Conservation (phyloP, 2,888 invertebrate genomes). For the Fissipunctia ypsillon region DNA sequence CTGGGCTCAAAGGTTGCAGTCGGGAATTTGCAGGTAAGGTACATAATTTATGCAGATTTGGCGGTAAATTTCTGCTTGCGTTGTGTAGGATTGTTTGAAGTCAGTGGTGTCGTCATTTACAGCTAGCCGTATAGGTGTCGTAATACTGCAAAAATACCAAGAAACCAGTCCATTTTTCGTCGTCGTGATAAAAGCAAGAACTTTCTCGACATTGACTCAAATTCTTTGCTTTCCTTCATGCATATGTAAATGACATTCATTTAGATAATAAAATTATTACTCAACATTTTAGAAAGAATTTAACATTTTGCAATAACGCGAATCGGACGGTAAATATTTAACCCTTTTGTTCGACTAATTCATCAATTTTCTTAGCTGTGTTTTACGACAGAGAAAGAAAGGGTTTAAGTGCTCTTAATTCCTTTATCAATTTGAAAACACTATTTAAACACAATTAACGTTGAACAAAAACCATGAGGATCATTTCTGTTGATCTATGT, state of each 20-base stretch:
- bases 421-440: background rate
- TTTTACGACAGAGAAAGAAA: background rate
- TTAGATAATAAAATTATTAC: slow-evolving; percentile 21
- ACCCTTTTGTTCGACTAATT: background rate
- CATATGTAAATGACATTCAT: slow-evolving; percentile 48
- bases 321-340: background rate
- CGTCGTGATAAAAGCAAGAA: background rate
- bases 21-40: no score
- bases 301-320: slow-evolving; percentile 8
- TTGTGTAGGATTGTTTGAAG: background rate
- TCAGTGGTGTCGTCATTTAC: background rate
- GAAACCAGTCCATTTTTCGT: background rate
- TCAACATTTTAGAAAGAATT: slow-evolving; percentile 8
- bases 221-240: slow-evolving; percentile 50
- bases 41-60: no score
- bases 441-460: no score
- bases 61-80: background rate
- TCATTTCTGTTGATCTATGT: slow-evolving; percentile 6
- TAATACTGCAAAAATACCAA: slow-evolving; percentile 23
- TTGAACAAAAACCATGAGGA: no score
- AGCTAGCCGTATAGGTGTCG: background rate
- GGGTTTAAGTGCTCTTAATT: background rate
- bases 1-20: no score
- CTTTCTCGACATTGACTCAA: slow-evolving; percentile 32
- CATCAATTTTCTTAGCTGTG: slow-evolving; percentile 2